A percentile compares a stretch with the other conserved stretches of the same genome.
Evolutionary conservation across 2,797 vertebrate species (phyloP).

Genomic region (Semaprochilodus insignis): DNA sequence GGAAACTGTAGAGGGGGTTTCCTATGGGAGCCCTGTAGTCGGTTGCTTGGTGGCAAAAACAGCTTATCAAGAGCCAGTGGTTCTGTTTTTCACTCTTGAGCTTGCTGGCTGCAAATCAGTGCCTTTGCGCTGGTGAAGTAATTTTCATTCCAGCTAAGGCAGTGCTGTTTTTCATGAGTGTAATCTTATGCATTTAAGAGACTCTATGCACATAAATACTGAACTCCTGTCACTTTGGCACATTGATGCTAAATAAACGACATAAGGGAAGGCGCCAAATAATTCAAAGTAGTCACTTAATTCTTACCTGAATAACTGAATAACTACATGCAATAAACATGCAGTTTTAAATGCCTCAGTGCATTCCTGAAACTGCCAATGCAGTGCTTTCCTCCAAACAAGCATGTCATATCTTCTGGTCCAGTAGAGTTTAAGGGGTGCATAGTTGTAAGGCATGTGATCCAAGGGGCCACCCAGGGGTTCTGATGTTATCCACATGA

Average conservation of each 20-base stretch:
- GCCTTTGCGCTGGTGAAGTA: background rate
- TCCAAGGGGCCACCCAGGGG: conserved; percentile 49
- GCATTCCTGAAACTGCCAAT: background rate
- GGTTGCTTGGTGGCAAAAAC: conserved; percentile 19
- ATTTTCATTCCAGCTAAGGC: background rate
- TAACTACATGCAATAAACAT: background rate
- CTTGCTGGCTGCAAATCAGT: background rate
- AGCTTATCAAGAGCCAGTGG: conserved; percentile 10
- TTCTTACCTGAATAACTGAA: too few species aligned
- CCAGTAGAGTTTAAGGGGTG: conserved; percentile 34
- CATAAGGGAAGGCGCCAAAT: background rate
- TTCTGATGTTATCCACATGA: conserved; percentile 33
- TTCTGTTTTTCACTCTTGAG: background rate
- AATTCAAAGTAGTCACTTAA: too few species aligned
- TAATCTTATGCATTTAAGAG: background rate
- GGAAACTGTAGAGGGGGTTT: conserved; percentile 15
- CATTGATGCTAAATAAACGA: background rate
- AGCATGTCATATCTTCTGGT: background rate
- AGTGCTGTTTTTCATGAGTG: background rate
- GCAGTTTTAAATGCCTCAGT: background rate
- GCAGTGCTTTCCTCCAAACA: background rate
- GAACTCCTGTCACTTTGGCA: background rate
- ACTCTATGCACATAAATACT: background rate
- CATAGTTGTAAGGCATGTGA: conserved; percentile 44
- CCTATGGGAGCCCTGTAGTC: conserved; percentile 24